Evolutionary conservation across 2,888 invertebrate genomes (phyloP).

Genomic region (Serripes groenlandicus): DNA sequence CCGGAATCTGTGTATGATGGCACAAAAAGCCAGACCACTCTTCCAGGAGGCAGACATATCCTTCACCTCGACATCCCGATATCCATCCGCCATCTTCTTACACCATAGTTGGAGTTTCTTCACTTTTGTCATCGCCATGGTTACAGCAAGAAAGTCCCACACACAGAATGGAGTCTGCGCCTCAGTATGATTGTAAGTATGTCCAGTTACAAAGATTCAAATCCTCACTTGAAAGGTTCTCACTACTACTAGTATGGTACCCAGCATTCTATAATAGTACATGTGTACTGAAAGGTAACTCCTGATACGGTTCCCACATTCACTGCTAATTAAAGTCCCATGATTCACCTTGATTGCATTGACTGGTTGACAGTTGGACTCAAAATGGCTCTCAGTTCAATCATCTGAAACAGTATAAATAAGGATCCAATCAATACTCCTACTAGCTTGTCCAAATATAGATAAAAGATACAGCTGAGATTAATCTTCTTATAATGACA

Average conservation of each 20-base stretch:
- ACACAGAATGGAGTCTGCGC: neutral
- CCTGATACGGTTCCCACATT: neutral
- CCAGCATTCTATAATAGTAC: too few relatives aligned
- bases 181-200: too few relatives aligned
- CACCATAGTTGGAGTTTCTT: conserved; percentile 98
- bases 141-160: conserved; percentile 20
- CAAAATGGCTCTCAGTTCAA: conserved; percentile 12
- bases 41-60: conserved; percentile 99
- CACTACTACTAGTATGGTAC: too few relatives aligned
- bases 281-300: too few relatives aligned
- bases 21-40: conserved; percentile 98
- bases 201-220: neutral
- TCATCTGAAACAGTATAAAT: conserved; percentile 19
- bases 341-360: neutral
- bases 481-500: conserved; percentile 24
- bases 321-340: conserved; percentile 8
- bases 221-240: too few relatives aligned
- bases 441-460: conserved; percentile 18
- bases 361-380: conserved; percentile 19
- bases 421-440: conserved; percentile 12
- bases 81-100: conserved; percentile 94
- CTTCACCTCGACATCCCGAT: conserved; percentile 95
- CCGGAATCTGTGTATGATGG: conserved; percentile 97
- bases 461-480: conserved; percentile 22
- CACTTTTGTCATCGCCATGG: conserved; percentile 87